Base-by-base conservation (phyloP, 1,140 invertebrate species). In the Solenopsis invicta region DNA sequence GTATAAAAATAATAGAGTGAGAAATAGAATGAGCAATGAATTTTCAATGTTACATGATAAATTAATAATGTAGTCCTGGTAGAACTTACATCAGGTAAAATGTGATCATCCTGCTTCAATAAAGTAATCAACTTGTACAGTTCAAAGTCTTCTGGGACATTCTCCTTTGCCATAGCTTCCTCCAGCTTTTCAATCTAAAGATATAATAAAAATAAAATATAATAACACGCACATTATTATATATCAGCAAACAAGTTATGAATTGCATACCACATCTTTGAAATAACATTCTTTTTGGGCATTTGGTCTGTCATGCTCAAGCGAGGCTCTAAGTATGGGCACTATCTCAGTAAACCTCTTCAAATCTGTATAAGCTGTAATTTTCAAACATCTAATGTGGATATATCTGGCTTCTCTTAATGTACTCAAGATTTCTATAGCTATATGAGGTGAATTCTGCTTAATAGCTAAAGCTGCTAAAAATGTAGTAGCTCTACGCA, bases 301-400 rank as follows among this genome's bases (percentile, higher is more conserved):
- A n/a, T 93, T 89, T 3, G 96, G 96, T 59, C 41, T 72, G 90
- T 97, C 97, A 61, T 95, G 89, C 21, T 96, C 95, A n/a, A 98
- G 88, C 8, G 96, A 93, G 8, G 75, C 61, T 89, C 96, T 96
- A 29, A 98, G 90, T 56, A 97, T 93, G 1, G 96, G 95, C 10
- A 98, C 92, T 50, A 96, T 95, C 89, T 98, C 97, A 48, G 97
- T 96, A 2, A 96, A 91, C 88, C 97, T 94, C 3, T 96, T 96
- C 71, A 98, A 86, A 45, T 96, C 93, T 37, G 96, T 93, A 54
- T 97, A 96, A 2, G 97, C 96, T 59, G 94, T 88, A 88, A 97
- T 95, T 94, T 97, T 97, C 16, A 98, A 93, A 95, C 97, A 97
- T 87, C 97, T 96, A 1, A 97, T 91, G 18, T 97, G 97, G 0